Base-by-base conservation (phyloP, 1,140 invertebrate species). In the Rhyacophila brunnea region DNA sequence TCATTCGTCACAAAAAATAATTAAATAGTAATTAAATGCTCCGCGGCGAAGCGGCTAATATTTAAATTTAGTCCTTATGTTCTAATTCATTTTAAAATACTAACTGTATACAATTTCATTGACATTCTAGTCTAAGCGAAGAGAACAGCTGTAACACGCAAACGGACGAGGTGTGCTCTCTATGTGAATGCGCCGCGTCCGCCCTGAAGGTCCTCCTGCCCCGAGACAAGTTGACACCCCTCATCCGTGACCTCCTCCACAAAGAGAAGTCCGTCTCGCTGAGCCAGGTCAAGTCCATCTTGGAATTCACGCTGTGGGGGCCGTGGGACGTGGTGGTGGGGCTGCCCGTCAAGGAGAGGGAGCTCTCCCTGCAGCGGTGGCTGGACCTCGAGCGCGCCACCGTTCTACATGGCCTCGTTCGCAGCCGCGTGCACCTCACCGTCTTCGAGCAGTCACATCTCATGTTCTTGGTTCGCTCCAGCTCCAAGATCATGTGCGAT, bases 291-390 rank as follows among this genome's bases (percentile, higher is more conserved):
- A 92, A 92, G 72, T 85, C 88, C 0, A 81, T 93, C 0, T 70
- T 93, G 19, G 91, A 93, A 68, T 91, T 90, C 66, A 88, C 88
- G 58, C 74, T 95, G 1, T 95, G 91, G 90, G 91, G 91, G 2
- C 91, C 91, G 1, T 82, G 87, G 9, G 89, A 91, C 67, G 84
- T 87, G 1, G 82, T 83, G 0, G 75, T 89, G 9, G 83, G 84
- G 0, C 82, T 82, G 5, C 83, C 83, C 0, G 78, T 80, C 0
- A 81, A 83, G 19, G 88, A 90, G 58, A 79, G 87, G 2, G 88
- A 90, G 62, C 67, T 86, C 11, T 85, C 85, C 0, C 68, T 92
- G 1, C 89, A 92, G 66, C 80, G 89, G 38, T 93, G 91, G 91
- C 70, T 93, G 35, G 91, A 93, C 68, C 74, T 93, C 9, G 90